Evolutionary conservation across 1,140 invertebrate genomes (phyloP).

Genomic region (Sinonovacula constricta): DNA sequence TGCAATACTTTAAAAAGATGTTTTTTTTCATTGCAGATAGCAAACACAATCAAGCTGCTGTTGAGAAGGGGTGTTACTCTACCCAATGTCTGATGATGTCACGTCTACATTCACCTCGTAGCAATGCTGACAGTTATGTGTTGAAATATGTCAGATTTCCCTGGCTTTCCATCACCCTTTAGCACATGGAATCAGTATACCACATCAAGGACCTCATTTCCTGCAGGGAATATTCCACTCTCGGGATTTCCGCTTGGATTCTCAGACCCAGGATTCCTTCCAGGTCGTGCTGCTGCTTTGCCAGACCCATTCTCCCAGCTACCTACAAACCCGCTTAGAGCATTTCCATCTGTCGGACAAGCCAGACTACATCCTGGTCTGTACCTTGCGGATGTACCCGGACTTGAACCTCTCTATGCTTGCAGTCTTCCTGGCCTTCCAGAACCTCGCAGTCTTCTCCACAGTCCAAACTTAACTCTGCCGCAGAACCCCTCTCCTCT

Average conservation of each 20-base stretch:
- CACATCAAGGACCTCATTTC: constrained; percentile 36
- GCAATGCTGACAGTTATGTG: constrained; percentile 39
- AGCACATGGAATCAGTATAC: constrained; percentile 27
- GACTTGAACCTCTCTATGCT: constrained; percentile 43
- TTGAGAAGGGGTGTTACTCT: not conserved
- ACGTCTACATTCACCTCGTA: constrained; percentile 44
- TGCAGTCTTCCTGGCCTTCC: constrained; percentile 36
- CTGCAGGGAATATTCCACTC: constrained; percentile 16
- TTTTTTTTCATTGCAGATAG: not conserved
- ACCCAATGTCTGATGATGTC: constrained; percentile 13
- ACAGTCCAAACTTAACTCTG: constrained; percentile 43
- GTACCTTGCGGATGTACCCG: not conserved
- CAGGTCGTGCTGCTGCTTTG: constrained; percentile 8
- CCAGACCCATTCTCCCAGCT: constrained; percentile 23
- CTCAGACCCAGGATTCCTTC: constrained; percentile 24
- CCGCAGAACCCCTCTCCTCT: constrained; percentile 46
- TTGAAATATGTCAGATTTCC: constrained; percentile 52
- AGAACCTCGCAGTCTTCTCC: constrained; percentile 44
- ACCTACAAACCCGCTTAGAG: constrained; percentile 13
- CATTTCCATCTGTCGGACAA: constrained; percentile 12
- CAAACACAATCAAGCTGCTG: too few species aligned
- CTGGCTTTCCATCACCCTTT: constrained; percentile 50
- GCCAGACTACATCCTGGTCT: not conserved
- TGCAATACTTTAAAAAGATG: not conserved
- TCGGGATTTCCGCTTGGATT: constrained; percentile 15